Evolutionary conservation across 2,797 vertebrate genomes (phyloP).

Genomic region (Spheniscus humboldti): DNA sequence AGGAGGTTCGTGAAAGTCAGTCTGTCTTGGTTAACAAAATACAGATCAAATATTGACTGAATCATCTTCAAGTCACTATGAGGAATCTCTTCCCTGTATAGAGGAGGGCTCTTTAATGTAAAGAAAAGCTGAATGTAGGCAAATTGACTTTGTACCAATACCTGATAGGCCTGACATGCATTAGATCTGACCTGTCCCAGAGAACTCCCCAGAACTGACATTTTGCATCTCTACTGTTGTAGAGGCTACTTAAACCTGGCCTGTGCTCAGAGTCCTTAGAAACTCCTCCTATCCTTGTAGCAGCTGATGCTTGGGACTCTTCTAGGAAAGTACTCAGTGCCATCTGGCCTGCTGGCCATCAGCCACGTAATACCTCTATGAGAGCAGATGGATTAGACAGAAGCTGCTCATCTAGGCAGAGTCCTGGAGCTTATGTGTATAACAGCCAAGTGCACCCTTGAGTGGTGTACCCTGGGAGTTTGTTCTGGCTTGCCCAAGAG

Average conservation of each 20-base stretch:
- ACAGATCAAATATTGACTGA: neutral
- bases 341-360: neutral
- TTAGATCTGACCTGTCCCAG: neutral
- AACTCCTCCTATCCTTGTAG: neutral
- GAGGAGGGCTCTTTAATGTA: neutral
- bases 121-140: neutral
- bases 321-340: neutral
- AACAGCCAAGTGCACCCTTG: neutral
- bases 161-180: neutral
- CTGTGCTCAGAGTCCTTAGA: neutral
- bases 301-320: neutral
- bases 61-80: neutral
- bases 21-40: neutral
- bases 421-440: neutral
- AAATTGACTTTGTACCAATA: neutral
- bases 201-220: neutral
- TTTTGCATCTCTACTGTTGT: neutral
- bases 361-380: neutral
- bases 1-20: neutral
- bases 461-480: neutral
- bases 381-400: neutral
- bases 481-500: neutral
- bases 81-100: neutral
- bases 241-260: neutral
- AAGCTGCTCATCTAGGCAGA: neutral